These are phyloP conservation scores for Peromyscus aztecus DNA, from an alignment of 2,797 vertebrate genomes.

Conservation along the genomic window DNA sequence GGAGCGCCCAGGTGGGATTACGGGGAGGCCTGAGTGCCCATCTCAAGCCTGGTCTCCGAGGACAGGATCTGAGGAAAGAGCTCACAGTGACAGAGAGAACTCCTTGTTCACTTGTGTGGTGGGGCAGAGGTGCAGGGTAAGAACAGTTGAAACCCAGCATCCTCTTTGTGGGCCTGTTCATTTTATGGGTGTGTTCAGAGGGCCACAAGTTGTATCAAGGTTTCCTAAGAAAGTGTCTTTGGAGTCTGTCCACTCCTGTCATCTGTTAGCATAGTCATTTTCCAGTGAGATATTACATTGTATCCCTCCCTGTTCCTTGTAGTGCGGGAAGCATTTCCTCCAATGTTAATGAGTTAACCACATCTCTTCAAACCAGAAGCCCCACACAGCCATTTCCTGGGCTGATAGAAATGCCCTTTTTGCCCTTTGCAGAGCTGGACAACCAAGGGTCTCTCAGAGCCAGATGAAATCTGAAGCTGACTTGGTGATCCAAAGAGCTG, in stretches of 20 bases:
- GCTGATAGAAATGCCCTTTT: rapidly evolving
- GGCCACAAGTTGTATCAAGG: constrained; percentile 91
- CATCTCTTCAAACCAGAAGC: constrained; percentile 90
- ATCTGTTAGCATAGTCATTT: constrained; percentile 93
- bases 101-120: not conserved
- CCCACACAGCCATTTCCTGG: not conserved
- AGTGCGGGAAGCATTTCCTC: constrained; percentile 93
- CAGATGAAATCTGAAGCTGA: rapidly evolving
- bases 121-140: not conserved
- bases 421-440: constrained; percentile 61
- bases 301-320: constrained; percentile 90
- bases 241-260: constrained; percentile 91
- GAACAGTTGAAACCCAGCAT: constrained; percentile 63
- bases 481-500: rapidly evolving
- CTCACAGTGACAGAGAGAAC: not conserved
- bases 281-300: constrained; percentile 93
- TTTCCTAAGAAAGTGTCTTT: constrained; percentile 95
- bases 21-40: too few species aligned
- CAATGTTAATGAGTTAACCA: constrained; percentile 95
- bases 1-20: not conserved
- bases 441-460: not conserved
- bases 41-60: not conserved
- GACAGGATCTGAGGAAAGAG: not conserved
- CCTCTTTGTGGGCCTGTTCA: constrained; percentile 49
- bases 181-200: not conserved